Percentiles rank a stretch among this genome's conserved stretches.
Evolutionary conservation across 2,888 invertebrate genomes (phyloP).

Genomic region (Cheilosia variabilis): DNA sequence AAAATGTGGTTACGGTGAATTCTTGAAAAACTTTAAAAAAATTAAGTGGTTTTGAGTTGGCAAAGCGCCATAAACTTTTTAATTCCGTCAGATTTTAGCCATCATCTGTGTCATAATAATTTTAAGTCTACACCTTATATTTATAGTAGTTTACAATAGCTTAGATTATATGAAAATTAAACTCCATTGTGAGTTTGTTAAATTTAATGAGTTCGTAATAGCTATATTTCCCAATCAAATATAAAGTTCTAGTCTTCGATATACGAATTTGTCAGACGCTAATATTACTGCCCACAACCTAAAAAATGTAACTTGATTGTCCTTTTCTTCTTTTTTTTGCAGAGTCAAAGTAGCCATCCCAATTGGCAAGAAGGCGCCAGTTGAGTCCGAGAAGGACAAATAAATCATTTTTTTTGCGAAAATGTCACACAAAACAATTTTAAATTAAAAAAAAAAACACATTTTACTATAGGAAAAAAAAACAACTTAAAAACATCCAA

Average conservation of each 20-base stretch:
- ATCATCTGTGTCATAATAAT: too few relatives aligned
- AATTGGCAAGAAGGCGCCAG: slow-evolving; percentile 93
- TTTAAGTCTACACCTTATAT: too few relatives aligned
- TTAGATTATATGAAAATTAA: too few relatives aligned
- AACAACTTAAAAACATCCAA: slow-evolving; percentile 72
- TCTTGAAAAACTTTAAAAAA: too few relatives aligned
- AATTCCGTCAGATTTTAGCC: too few relatives aligned
- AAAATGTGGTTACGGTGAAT: too few relatives aligned
- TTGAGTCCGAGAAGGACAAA: slow-evolving; percentile 92
- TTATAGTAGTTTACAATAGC: too few relatives aligned
- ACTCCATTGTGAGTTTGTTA: too few relatives aligned
- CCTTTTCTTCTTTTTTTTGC: slow-evolving; percentile 80
- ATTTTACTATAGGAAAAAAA: slow-evolving; percentile 64
- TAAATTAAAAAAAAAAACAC: slow-evolving; percentile 60
- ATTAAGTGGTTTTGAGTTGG: too few relatives aligned
- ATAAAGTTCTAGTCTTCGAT: background rate
- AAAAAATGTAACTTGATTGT: slow-evolving; percentile 3
- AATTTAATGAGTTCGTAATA: too few relatives aligned
- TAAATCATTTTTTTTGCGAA: slow-evolving; percentile 83
- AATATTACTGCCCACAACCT: background rate
- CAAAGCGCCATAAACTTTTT: too few relatives aligned
- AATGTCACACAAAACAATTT: slow-evolving; percentile 56
- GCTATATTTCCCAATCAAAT: background rate
- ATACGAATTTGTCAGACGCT: too few relatives aligned
- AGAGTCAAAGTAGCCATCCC: slow-evolving; percentile 95